A percentile compares a stretch with the other conserved stretches of the same genome.
Evolutionary conservation across 2,888 invertebrate species (phyloP).

Genomic region (Acleris cristana): DNA sequence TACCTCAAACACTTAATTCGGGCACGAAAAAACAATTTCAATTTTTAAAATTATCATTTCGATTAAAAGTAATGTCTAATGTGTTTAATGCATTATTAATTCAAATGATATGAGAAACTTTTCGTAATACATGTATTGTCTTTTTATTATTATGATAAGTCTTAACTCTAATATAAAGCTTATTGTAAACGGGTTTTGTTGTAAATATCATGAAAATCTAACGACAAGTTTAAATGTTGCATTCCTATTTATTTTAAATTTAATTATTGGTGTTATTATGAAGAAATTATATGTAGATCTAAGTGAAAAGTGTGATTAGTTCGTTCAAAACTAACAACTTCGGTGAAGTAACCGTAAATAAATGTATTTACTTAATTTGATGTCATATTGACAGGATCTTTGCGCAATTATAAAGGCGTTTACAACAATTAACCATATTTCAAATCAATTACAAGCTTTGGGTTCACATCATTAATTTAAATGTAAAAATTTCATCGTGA

Average conservation of each 20-base stretch:
- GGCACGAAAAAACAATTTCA: not conserved
- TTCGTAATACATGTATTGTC: slow-evolving; percentile 79
- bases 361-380: too few relatives aligned
- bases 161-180: slow-evolving; percentile 64
- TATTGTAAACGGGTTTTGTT: slow-evolving; percentile 51
- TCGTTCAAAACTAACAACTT: not conserved
- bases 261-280: slow-evolving; percentile 21
- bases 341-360: not conserved
- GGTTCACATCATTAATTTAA: too few relatives aligned
- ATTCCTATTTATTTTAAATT: slow-evolving; percentile 3
- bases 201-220: slow-evolving; percentile 33
- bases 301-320: too few relatives aligned
- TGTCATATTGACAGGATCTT: too few relatives aligned
- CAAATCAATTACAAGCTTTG: too few relatives aligned
- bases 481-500: too few relatives aligned
- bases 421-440: too few relatives aligned
- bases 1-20: not conserved
- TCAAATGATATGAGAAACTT: slow-evolving; percentile 69
- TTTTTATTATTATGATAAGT: slow-evolving; percentile 66
- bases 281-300: not conserved
- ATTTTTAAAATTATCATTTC: not conserved
- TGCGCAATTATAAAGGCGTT: too few relatives aligned
- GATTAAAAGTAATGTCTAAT: slow-evolving; percentile 13
- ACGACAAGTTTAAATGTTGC: not conserved
- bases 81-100: slow-evolving; percentile 42